Percentiles rank a stretch among this genome's conserved stretches.
Conservation (phyloP, 1,140 invertebrate species). For the Stegodyphus mimosarum region DNA sequence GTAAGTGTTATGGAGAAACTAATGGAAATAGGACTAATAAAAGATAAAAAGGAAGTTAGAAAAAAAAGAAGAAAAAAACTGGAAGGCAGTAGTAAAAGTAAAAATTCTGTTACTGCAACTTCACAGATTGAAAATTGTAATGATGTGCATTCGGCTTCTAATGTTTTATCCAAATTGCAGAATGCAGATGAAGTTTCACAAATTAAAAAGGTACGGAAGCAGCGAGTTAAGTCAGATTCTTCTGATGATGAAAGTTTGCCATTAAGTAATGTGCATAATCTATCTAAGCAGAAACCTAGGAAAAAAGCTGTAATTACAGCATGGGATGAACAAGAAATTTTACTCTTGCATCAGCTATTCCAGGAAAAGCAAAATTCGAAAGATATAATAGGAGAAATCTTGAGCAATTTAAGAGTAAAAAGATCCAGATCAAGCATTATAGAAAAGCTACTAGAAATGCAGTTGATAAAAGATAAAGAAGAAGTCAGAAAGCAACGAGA, state of each 20-base stretch:
- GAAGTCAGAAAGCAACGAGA: slow-evolving; percentile 22
- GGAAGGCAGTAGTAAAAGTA: neutral
- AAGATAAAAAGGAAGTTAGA: slow-evolving; percentile 66
- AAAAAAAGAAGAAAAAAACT: slow-evolving; percentile 63
- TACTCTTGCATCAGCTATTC: slow-evolving; percentile 34
- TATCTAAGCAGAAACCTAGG: neutral
- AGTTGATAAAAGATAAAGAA: slow-evolving; percentile 30
- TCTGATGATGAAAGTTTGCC: neutral
- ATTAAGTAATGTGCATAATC: neutral
- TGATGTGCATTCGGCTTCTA: no score
- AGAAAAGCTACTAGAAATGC: slow-evolving; percentile 66
- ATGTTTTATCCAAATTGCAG: neutral
- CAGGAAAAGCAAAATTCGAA: slow-evolving; percentile 43
- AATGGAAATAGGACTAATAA: slow-evolving; percentile 65
- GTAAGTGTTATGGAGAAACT: slow-evolving; percentile 67
- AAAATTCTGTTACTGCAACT: neutral
- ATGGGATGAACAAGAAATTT: slow-evolving; percentile 56
- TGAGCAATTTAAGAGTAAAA: slow-evolving; percentile 64
- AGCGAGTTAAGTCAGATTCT: neutral
- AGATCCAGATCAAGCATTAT: slow-evolving; percentile 66
- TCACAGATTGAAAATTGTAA: no score
- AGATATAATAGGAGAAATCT: slow-evolving; percentile 67
- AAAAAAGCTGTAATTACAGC: neutral
- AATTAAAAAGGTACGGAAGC: neutral
- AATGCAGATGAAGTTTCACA: neutral